These are phyloP conservation scores for Periophthalmodon schlosseri DNA, from an alignment of 2,113 vertebrate genomes.

Conservation along the genomic window DNA sequence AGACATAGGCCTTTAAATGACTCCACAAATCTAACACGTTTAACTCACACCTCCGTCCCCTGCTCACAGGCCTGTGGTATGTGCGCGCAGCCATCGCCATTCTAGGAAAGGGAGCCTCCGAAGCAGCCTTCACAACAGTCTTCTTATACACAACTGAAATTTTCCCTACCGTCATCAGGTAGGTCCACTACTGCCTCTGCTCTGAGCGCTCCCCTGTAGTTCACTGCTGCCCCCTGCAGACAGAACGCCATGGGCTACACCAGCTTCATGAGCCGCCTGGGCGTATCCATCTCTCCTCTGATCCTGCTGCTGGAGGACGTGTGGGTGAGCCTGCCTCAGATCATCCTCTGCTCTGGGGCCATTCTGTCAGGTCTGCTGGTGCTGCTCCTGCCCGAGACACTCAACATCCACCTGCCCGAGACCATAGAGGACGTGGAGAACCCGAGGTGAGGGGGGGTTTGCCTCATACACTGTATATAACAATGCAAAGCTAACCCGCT, in stretches of 20 bases:
- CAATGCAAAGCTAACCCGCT: background rate
- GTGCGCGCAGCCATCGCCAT: constrained; percentile 68
- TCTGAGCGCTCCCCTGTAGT: too few species aligned
- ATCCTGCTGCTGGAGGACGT: constrained; percentile 77
- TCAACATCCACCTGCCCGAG: constrained; percentile 75
- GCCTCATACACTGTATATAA: too few species aligned
- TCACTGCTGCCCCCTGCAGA: constrained; percentile 52
- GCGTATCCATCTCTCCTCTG: constrained; percentile 78
- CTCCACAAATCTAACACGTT: too few species aligned
- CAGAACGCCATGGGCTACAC: constrained; percentile 80
- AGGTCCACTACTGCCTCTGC: background rate
- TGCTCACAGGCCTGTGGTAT: constrained; percentile 61
- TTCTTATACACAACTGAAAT: constrained; percentile 85
- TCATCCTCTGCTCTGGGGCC: constrained; percentile 69
- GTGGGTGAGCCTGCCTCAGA: constrained; percentile 76
- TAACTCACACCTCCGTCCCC: background rate
- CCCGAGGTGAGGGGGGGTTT: constrained; percentile 56
- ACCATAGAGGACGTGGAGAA: constrained; percentile 82
- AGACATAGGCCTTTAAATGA: too few species aligned
- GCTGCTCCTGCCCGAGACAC: constrained; percentile 80
- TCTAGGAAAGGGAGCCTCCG: constrained; percentile 81
- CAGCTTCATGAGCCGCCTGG: constrained; percentile 75
- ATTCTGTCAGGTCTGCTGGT: constrained; percentile 65
- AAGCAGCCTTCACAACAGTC: constrained; percentile 81
- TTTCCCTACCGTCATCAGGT: constrained; percentile 87